phyloP scores from a whole-genome alignment of 1,140 invertebrate species.

The Heliconius hewitsoni region DNA sequence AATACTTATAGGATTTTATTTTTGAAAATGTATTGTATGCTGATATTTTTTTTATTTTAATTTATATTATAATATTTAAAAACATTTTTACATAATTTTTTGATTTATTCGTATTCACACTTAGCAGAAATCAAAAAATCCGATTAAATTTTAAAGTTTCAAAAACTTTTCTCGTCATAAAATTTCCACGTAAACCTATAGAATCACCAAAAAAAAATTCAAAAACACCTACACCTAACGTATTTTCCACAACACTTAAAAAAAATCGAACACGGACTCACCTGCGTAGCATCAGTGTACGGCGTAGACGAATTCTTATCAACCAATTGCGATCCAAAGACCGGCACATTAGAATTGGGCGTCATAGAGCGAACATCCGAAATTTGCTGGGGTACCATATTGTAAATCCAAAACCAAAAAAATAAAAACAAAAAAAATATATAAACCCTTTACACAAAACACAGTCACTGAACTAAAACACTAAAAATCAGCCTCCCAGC shows the following conservation, averaged over 20 bases:
- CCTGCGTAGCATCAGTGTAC: slow-evolving; percentile 97
- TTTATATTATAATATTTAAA: not conserved
- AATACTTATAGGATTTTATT: not conserved
- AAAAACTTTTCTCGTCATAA: not conserved
- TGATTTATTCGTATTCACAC: slow-evolving; percentile 10
- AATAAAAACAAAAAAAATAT: slow-evolving; percentile 30
- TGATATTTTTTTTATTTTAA: not conserved
- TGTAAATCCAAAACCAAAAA: slow-evolving; percentile 58
- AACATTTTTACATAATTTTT: not conserved
- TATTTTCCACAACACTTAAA: not conserved
- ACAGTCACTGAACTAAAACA: slow-evolving; percentile 73
- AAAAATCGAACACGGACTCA: slow-evolving; percentile 76
- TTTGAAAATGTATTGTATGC: not conserved
- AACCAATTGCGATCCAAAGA: slow-evolving; percentile 93
- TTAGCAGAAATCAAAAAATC: not conserved
- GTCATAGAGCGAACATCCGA: slow-evolving; percentile 77
- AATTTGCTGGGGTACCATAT: slow-evolving; percentile 81
- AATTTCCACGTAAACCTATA: not conserved
- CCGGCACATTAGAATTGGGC: slow-evolving; percentile 75
- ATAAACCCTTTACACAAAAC: slow-evolving; percentile 61
- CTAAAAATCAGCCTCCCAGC: slow-evolving; percentile 61
- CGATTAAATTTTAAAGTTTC: not conserved
- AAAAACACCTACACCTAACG: not conserved
- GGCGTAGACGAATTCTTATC: slow-evolving; percentile 95
- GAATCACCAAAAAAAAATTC: not conserved